These are phyloP conservation scores for Vanessa cardui DNA, from an alignment of 2,888 invertebrate genomes.

Conservation along the genomic window DNA sequence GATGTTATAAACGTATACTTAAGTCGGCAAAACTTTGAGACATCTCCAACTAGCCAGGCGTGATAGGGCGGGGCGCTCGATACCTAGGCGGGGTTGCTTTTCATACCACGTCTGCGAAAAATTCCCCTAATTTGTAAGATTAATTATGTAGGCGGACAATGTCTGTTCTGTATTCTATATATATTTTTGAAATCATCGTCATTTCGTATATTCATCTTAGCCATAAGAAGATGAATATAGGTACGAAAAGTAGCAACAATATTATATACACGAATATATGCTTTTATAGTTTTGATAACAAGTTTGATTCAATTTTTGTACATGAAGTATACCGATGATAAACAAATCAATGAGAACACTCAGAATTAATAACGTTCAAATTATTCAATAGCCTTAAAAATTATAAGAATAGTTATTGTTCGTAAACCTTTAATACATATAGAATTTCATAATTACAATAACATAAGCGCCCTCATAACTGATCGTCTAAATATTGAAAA, in stretches of 20 bases:
- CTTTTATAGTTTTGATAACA: no score
- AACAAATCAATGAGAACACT: no score
- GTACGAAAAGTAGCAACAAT: no score
- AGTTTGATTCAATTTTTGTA: no score
- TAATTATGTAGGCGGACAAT: conserved; percentile 53
- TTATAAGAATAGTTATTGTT: conserved; percentile 3
- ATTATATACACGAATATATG: no score
- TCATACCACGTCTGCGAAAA: conserved; percentile 45
- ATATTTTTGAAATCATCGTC: background rate
- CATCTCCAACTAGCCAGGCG: conserved; percentile 51
- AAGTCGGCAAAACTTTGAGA: conserved; percentile 9
- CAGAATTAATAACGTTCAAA: background rate
- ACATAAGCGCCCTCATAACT: conserved; percentile 55
- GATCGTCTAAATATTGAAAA: conserved; percentile 73
- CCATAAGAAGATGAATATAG: background rate
- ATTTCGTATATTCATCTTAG: background rate
- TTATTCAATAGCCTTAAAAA: background rate
- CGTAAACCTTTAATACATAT: conserved; percentile 25
- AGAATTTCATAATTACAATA: conserved; percentile 33
- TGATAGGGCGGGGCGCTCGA: conserved; percentile 64
- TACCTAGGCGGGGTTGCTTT: conserved; percentile 57
- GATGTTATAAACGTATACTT: conserved; percentile 2
- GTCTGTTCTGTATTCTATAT: background rate
- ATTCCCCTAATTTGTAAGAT: conserved; percentile 62
- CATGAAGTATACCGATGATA: no score